phyloP scores from a whole-genome alignment of 1,140 invertebrate genomes.

The Drosophila watanabei region DNA sequence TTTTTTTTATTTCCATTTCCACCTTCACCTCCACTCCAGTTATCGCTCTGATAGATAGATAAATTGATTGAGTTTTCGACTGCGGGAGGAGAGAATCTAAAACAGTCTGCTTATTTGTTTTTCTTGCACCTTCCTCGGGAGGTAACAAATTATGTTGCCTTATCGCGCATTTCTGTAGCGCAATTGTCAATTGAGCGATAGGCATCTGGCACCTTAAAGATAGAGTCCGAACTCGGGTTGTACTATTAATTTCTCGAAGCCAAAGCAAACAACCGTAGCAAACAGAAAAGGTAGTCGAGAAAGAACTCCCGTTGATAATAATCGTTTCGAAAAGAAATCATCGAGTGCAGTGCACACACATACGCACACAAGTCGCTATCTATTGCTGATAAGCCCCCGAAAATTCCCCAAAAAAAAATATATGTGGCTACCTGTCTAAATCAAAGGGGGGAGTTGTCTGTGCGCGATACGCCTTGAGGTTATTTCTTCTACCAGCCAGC shows the following conservation, averaged over 20 bases:
- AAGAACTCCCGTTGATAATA: slow-evolving; percentile 46
- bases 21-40: slow-evolving; percentile 23
- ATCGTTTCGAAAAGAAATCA: slow-evolving; percentile 50
- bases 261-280: slow-evolving; percentile 52
- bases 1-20: slow-evolving; percentile 19
- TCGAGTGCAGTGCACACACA: slow-evolving; percentile 59
- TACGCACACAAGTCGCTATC: slow-evolving; percentile 22
- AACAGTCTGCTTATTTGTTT: slow-evolving; percentile 30
- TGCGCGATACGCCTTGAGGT: slow-evolving; percentile 21
- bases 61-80: slow-evolving; percentile 76
- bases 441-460: slow-evolving; percentile 40
- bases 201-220: slow-evolving; percentile 60
- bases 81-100: slow-evolving; percentile 4
- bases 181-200: slow-evolving; percentile 79
- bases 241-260: slow-evolving; percentile 55
- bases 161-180: slow-evolving; percentile 69
- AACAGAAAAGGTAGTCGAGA: slow-evolving; percentile 37
- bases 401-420: slow-evolving; percentile 46
- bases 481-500: slow-evolving; percentile 9
- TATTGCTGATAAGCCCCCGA: slow-evolving; percentile 52
- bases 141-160: slow-evolving; percentile 72
- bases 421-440: slow-evolving; percentile 57
- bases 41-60: slow-evolving; percentile 69
- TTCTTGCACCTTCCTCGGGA: slow-evolving; percentile 36
- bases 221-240: slow-evolving; percentile 27